These are phyloP conservation scores for Beroe ovata DNA, from an alignment of 37 sponge, comb jelly and placozoan genomes.

Conservation along the genomic window DNA sequence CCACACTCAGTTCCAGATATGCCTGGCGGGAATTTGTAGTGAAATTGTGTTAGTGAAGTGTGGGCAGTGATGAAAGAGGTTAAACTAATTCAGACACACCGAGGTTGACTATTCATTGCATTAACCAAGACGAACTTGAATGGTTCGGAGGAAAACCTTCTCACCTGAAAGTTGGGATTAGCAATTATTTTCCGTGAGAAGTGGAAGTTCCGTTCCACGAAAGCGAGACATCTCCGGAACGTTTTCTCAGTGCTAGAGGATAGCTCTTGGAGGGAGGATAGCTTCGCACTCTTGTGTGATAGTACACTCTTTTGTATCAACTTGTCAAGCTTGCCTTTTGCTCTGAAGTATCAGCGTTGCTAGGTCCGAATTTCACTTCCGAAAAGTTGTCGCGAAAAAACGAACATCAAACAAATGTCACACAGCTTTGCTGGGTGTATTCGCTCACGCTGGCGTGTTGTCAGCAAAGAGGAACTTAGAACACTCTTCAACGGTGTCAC, in stretches of 20 bases:
- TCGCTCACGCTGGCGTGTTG: conserved; percentile 5
- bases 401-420: too few species aligned
- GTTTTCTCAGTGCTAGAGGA: not conserved
- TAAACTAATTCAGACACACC: too few species aligned
- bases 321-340: not conserved
- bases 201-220: conserved; percentile 59
- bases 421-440: too few species aligned
- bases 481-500: conserved; percentile 16
- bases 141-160: too few species aligned
- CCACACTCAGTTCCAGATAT: conserved; percentile 49
- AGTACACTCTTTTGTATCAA: conserved; percentile 24
- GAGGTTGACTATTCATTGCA: too few species aligned
- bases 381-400: too few species aligned
- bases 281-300: conserved; percentile 20
- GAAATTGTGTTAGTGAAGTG: too few species aligned
- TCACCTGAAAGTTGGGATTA: conserved; percentile 45
- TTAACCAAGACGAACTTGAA: too few species aligned
- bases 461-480: conserved; percentile 40
- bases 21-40: not conserved
- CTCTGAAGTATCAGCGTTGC: too few species aligned
- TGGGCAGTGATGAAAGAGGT: too few species aligned
- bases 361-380: too few species aligned
- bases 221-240: not conserved
- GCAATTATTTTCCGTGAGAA: not conserved
- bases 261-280: conserved; percentile 21